Conservation (phyloP, 35 echinoderm and acorn worm species). For the Nesometra sesokonis region DNA sequence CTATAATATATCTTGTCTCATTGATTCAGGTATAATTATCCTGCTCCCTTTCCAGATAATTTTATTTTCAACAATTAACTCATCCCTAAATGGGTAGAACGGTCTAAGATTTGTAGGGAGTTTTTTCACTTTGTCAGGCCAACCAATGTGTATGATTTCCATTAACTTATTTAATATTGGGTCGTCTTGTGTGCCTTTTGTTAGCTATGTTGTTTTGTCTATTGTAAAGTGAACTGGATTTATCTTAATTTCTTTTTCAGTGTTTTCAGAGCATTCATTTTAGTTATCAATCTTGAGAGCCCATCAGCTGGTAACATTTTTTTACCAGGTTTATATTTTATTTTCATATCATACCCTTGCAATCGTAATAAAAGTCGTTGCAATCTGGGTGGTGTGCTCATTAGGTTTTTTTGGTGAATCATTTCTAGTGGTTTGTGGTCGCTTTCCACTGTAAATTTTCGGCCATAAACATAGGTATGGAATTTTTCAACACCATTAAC, state of each 20-base stretch:
- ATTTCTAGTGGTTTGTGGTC: not conserved
- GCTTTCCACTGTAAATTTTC: not conserved
- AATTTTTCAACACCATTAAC: too few species aligned
- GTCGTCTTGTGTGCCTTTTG: conserved; percentile 8
- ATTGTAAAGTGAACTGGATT: conserved; percentile 17
- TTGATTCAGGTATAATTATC: conserved; percentile 1
- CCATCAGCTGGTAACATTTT: conserved; percentile 21
- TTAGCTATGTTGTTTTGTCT: not conserved
- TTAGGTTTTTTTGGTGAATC: conserved; percentile 8
- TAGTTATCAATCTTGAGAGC: conserved; percentile 23
- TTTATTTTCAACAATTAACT: conserved; percentile 11
- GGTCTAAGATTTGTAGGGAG: conserved; percentile 1
- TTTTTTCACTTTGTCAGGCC: conserved; percentile 19
- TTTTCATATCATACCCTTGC: conserved; percentile 29
- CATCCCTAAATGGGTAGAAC: conserved; percentile 13
- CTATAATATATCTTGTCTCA: conserved; percentile 22
- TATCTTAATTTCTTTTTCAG: conserved; percentile 9
- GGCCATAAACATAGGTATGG: too few species aligned
- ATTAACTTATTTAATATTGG: not conserved
- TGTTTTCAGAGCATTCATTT: not conserved
- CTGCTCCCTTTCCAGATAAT: conserved; percentile 16
- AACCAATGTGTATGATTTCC: not conserved
- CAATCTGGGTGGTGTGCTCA: conserved; percentile 23
- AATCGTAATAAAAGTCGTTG: conserved; percentile 33
- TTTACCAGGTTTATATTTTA: conserved; percentile 37